Evolutionary conservation across 2,113 vertebrate species (phyloP), one percentile per base, ranked within the genome.

Genomic region (Phaethornis superciliosus): DNA sequence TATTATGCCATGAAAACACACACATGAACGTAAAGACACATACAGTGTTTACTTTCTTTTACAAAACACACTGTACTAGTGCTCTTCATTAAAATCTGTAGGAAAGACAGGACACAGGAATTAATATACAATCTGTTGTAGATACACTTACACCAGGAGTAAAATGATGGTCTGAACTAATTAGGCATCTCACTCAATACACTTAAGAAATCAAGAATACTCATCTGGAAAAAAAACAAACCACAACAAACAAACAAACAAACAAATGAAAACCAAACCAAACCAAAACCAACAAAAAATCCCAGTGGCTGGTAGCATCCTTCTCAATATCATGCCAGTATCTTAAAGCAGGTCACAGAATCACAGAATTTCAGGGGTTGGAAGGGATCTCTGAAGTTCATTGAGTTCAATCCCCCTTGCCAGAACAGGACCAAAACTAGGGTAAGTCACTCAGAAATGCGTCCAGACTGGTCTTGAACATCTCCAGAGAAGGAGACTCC

Each of bases 251-350:
- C n/a, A n/a, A 40, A 40, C 40, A 10, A 40, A 12, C 40, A 40
- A 40, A 40, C 40, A 40, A 40, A 40, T 40, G 40, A 40, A 40
- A 40, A 40, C 40, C 40, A 40, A 40, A 40, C 40, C 40, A 40
- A 40, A 40, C 10, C 11, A 40, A 40, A 40, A 40, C 11, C 32
- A 55, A 6, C 6, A n/a, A 40, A 40, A 44, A 76, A 56, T 14
- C 1, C 1, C 12, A 28, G 7, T 22, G 26, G 1, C 6, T 33
- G 22, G 8, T 13, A 6, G 8, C 6, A 20, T 26, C 26, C 24
- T 71, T 72, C 44, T 49, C 84, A 60, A 37, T 37, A 71, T 30
- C 16, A 68, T 15, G 28, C 44, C 32, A 85, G 6, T 27, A 72
- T 63, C n/a, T 67, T 76, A 63, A 85, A 72, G 42, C 4, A 89